Conservation (phyloP, 2,888 invertebrate species). For the Chrysina gloriosa region DNA sequence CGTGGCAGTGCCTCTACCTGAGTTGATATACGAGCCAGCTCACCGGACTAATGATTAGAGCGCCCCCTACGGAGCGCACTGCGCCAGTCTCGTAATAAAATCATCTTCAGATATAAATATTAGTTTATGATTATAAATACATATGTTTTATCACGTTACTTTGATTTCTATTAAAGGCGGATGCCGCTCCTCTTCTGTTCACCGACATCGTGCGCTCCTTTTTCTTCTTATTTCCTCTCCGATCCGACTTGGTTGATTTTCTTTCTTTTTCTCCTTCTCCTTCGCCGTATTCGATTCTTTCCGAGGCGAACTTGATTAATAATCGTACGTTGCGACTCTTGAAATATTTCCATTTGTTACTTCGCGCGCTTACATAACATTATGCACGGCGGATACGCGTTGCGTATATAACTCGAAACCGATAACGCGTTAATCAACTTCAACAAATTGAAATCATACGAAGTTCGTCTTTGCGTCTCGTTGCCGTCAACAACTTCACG, state of each 20-base stretch:
- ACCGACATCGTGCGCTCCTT: constrained; percentile 22
- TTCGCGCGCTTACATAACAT: constrained; percentile 40
- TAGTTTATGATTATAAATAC: constrained; percentile 63
- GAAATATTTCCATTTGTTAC: constrained; percentile 43
- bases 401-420: background rate
- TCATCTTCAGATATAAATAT: constrained; percentile 65
- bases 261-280: background rate
- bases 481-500: constrained; percentile 23
- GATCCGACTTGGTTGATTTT: background rate
- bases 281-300: background rate
- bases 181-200: constrained; percentile 43
- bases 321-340: constrained; percentile 29
- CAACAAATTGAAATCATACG: constrained; percentile 36
- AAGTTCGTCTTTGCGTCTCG: constrained; percentile 18
- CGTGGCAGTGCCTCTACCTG: constrained; percentile 53
- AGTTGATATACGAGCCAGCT: constrained; percentile 59
- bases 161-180: constrained; percentile 46
- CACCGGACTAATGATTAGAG: constrained; percentile 59
- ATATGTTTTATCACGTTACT: constrained; percentile 62
- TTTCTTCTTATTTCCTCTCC: constrained; percentile 7
- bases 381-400: constrained; percentile 12
- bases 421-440: constrained; percentile 44
- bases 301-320: constrained; percentile 39
- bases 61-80: constrained; percentile 58
- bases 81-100: constrained; percentile 62